Percentiles rank a stretch among this genome's conserved stretches.
Conservation (phyloP, 2,888 invertebrate species). For the Gerris lacustris region DNA sequence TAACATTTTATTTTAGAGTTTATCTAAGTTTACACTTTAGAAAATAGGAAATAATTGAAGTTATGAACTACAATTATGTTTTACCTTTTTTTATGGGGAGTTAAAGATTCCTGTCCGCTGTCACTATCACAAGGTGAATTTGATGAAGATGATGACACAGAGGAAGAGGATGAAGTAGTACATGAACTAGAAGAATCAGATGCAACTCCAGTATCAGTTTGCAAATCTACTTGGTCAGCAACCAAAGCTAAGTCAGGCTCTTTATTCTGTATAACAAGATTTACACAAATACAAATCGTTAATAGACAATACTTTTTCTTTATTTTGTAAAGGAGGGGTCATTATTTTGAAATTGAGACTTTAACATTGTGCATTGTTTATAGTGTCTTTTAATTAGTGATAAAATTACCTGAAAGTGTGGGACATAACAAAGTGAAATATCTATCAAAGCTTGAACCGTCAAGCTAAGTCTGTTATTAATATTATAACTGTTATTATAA, state of each 20-base stretch:
- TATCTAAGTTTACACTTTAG: background rate
- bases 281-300: slow-evolving; percentile 1
- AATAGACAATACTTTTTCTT: background rate
- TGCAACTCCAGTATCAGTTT: slow-evolving; percentile 75
- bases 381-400: no score
- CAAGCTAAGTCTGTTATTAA: no score
- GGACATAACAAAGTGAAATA: no score
- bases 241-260: slow-evolving; percentile 65
- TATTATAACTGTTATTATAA: no score
- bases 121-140: slow-evolving; percentile 53
- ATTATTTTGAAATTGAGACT: background rate
- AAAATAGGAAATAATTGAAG: background rate
- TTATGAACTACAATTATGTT: slow-evolving; percentile 4
- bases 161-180: slow-evolving; percentile 61
- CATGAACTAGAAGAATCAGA: slow-evolving; percentile 87
- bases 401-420: no score
- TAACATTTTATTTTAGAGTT: background rate
- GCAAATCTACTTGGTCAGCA: slow-evolving; percentile 73
- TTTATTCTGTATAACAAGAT: slow-evolving; percentile 41
- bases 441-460: no score
- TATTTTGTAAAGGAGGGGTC: no score
- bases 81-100: slow-evolving; percentile 66
- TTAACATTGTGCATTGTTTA: no score
- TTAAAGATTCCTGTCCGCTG: slow-evolving; percentile 79
- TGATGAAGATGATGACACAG: slow-evolving; percentile 46